Conservation (phyloP, 2,113 vertebrate species). For the Aphyosemion australe region DNA sequence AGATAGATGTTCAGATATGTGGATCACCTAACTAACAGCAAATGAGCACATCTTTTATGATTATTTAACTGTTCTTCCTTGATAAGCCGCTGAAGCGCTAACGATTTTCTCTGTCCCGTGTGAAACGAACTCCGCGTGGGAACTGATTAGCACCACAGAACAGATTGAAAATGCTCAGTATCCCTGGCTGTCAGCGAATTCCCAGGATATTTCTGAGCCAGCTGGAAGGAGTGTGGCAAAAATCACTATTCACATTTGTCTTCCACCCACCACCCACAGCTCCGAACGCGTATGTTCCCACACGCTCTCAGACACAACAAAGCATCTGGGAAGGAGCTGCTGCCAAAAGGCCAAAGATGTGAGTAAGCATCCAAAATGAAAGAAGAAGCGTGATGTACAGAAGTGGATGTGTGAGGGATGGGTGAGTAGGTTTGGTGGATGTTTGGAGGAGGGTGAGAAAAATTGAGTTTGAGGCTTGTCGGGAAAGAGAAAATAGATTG, state of each 20-base stretch:
- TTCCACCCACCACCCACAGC: slow-evolving; percentile 71
- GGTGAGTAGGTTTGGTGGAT: slow-evolving; percentile 19
- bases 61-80: not conserved
- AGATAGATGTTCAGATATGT: no score
- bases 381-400: slow-evolving; percentile 24
- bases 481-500: not conserved
- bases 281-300: slow-evolving; percentile 66
- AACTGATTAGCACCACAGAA: slow-evolving; percentile 22
- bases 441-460: not conserved
- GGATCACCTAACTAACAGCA: not conserved
- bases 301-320: slow-evolving; percentile 73
- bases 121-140: slow-evolving; percentile 11
- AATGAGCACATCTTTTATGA: not conserved
- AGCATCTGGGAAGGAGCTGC: slow-evolving; percentile 62
- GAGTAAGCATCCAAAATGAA: slow-evolving; percentile 42
- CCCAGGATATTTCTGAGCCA: slow-evolving; percentile 62
- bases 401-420: slow-evolving; percentile 27
- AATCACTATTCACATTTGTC: slow-evolving; percentile 62
- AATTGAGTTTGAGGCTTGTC: slow-evolving; percentile 4
- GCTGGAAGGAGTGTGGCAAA: slow-evolving; percentile 50
- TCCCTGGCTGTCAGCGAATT: slow-evolving; percentile 46
- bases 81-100: not conserved
- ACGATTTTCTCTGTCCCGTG: slow-evolving; percentile 9
- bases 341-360: slow-evolving; percentile 60
- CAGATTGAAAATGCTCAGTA: slow-evolving; percentile 33